Evolutionary conservation across 2,113 vertebrate genomes (phyloP), one percentile per base, ranked within the genome.

Genomic region (Serinus canaria): DNA sequence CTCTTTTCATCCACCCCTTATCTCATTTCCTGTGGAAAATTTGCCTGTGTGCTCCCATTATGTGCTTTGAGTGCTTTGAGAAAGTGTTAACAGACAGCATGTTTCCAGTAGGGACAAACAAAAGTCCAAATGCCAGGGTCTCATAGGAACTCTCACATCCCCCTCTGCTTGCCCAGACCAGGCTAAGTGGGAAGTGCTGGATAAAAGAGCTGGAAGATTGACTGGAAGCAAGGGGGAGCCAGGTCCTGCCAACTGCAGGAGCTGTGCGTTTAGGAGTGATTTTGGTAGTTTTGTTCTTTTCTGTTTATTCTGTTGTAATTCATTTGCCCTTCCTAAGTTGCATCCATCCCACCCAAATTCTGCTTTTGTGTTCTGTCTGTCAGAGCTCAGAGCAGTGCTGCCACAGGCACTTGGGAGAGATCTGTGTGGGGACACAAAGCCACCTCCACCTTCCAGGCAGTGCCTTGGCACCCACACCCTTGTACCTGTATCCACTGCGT

Each of bases 81-180:
- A 49, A 90, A 83, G 72, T 77, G 56, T 63, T 77, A 63, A 70
- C 72, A 83, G 80, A 83, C 88, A 83, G 56, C 72, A 33, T 6
- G 15, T 83, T 83, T 90, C 80, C 88, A 83, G 79, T 70, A 77
- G 79, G 43, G 64, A 33, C 56, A 63, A 90, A 90, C 80, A 90
- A 90, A 90, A 90, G 88, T 90, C 88, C 72, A 90, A 90, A 90
- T 90, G 72, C 80, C 80, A 37, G 80, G 72, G 43, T 90, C 88
- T 83, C 88, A 77, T 58, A 77, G 80, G 88, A 90, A 77, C 72
- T 49, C 80, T 77, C 31, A 30, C 80, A 77, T 69, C 22, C 72
- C 56, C 49, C 72, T 63, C 64, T 69, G 79, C 63, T 56, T 2
- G 0, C 31, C 49, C 56, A 20, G 55, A 33, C 72, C 35, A 28